Conservation (phyloP, 2,888 invertebrate species). For the Tetranychus truncatus region DNA sequence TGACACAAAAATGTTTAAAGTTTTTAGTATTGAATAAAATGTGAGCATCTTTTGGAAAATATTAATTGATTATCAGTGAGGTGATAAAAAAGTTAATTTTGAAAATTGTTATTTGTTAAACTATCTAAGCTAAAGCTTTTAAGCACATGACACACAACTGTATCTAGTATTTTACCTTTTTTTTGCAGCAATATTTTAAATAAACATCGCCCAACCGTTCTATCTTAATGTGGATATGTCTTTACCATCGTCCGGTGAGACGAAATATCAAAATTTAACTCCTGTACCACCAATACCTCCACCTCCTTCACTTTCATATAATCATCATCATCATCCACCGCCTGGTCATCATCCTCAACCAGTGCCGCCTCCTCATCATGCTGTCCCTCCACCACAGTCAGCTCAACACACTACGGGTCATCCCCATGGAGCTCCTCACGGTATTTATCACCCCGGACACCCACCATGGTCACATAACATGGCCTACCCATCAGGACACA, state of each 20-base stretch:
- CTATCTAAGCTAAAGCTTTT: too few species aligned
- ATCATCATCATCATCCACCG: neutral
- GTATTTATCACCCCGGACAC: neutral
- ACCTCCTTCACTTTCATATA: neutral
- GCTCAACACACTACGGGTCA: neutral
- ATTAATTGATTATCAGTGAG: too few species aligned
- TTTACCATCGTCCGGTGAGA: neutral
- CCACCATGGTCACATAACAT: neutral
- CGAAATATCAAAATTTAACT: slow-evolving; percentile 16
- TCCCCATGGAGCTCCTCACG: neutral
- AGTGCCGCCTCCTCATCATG: neutral
- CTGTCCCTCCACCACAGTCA: neutral
- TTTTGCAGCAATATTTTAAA: neutral
- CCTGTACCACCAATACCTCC: slow-evolving; percentile 16
- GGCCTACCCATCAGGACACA: neutral
- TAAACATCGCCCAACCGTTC: neutral
- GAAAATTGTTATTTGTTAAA: too few species aligned
- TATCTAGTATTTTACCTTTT: neutral
- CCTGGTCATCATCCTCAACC: neutral
- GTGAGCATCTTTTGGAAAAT: too few species aligned
- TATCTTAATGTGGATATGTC: neutral
- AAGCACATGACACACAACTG: neutral
- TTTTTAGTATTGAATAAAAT: too few species aligned
- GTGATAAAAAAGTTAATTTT: too few species aligned
- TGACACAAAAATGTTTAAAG: too few species aligned